Percentiles rank a stretch among this genome's conserved stretches.
Conservation (phyloP, 2,113 vertebrate species). For the Falcunculus frontatus region DNA sequence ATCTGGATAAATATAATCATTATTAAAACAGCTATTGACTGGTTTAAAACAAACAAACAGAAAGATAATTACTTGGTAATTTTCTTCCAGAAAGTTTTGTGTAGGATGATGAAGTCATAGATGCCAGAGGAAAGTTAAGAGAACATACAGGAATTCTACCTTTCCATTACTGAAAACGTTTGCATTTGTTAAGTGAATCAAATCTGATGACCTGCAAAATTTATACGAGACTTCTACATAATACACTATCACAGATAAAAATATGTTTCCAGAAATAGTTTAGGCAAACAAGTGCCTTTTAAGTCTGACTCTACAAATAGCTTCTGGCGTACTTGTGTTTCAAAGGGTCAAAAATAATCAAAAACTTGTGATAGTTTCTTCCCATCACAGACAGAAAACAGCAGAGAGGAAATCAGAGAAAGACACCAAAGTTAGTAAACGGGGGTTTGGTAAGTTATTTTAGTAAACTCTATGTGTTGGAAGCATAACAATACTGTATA, state of each 20-base stretch:
- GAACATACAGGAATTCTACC: background rate
- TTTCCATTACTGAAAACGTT: background rate
- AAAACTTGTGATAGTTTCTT: background rate
- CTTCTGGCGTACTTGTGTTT: background rate
- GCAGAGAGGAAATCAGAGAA: background rate
- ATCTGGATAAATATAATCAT: background rate
- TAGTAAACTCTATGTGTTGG: background rate
- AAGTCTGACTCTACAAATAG: background rate
- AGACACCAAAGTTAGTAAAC: background rate
- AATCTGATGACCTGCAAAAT: background rate
- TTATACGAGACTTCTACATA: background rate
- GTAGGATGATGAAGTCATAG: background rate
- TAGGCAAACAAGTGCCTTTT: background rate
- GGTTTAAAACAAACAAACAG: background rate
- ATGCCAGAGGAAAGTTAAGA: background rate
- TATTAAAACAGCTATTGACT: background rate
- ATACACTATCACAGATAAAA: background rate
- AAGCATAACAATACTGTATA: background rate
- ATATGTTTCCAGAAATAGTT: background rate
- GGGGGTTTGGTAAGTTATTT: background rate
- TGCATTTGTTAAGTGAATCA: background rate
- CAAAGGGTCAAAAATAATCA: background rate
- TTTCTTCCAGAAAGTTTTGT: background rate
- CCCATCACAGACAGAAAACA: background rate
- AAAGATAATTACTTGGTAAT: background rate